Conservation (phyloP, 2,113 vertebrate genomes). For the Podiceps cristatus region DNA sequence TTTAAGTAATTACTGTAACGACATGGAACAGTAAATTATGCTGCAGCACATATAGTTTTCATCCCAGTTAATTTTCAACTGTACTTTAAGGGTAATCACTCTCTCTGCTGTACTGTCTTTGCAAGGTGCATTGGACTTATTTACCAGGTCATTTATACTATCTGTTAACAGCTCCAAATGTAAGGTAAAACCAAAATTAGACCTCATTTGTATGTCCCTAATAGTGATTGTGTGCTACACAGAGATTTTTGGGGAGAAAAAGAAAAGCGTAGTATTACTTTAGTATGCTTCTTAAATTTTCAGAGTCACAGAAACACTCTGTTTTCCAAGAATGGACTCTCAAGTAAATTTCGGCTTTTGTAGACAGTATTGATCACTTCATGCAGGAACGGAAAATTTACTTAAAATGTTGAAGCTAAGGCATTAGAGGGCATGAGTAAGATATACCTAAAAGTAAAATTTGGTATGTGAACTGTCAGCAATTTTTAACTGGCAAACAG, state of each 20-base stretch:
- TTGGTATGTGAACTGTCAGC: not conserved
- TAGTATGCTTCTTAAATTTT: not conserved
- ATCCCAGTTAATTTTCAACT: conserved; percentile 24
- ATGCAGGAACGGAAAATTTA: not conserved
- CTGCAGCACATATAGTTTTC: not conserved
- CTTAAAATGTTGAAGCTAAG: not conserved
- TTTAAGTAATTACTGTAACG: not conserved
- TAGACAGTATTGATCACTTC: not conserved
- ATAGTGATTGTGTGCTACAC: not conserved
- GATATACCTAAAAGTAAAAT: not conserved
- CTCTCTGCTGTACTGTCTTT: conserved; percentile 32
- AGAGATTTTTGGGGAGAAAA: not conserved
- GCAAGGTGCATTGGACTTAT: conserved; percentile 3
- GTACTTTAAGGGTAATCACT: conserved; percentile 41
- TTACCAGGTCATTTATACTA: conserved; percentile 27
- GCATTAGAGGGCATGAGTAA: not conserved
- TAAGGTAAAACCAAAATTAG: not conserved
- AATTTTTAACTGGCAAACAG: not conserved
- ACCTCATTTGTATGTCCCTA: not conserved
- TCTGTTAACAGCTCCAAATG: not conserved
- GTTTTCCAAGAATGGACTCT: not conserved
- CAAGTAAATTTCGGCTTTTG: not conserved
- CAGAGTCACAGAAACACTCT: not conserved
- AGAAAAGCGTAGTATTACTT: not conserved
- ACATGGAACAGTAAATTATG: not conserved